Conservation (phyloP, 1,140 invertebrate species). For the Potamilus streckersoni region DNA sequence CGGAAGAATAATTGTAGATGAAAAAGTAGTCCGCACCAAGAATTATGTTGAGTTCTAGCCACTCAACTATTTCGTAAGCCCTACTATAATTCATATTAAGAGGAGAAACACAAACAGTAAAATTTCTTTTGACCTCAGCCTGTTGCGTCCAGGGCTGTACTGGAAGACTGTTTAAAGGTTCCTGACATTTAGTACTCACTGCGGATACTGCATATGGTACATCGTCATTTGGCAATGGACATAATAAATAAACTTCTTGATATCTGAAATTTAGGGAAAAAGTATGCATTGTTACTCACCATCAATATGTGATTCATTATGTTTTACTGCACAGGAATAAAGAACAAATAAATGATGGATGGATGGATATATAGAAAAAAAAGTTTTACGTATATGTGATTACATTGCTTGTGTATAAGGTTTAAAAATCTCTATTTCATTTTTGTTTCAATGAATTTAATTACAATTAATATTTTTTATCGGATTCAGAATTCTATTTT, state of each 20-base stretch:
- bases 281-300: neutral
- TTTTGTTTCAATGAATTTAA: no score
- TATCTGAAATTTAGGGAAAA: constrained; percentile 30
- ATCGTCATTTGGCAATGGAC: neutral
- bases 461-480: no score
- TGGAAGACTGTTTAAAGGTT: constrained; percentile 5
- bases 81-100: constrained; percentile 90
- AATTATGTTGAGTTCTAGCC: constrained; percentile 89
- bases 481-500: no score
- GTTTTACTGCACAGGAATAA: neutral
- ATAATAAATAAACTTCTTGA: constrained; percentile 14
- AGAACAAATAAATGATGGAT: neutral
- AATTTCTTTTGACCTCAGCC: constrained; percentile 40
- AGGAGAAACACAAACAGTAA: constrained; percentile 93
- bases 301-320: neutral
- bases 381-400: no score
- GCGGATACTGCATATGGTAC: constrained; percentile 10
- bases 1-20: constrained; percentile 92
- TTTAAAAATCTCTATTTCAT: no score
- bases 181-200: neutral
- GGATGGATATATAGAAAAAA: neutral
- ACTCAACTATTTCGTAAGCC: constrained; percentile 83
- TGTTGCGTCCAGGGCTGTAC: constrained; percentile 1
- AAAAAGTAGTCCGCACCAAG: constrained; percentile 90
- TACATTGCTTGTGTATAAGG: no score